Evolutionary conservation across 2,797 vertebrate genomes (phyloP), one percentile per base, ranked within the genome.

Genomic region (Phoxinus dragarum): DNA sequence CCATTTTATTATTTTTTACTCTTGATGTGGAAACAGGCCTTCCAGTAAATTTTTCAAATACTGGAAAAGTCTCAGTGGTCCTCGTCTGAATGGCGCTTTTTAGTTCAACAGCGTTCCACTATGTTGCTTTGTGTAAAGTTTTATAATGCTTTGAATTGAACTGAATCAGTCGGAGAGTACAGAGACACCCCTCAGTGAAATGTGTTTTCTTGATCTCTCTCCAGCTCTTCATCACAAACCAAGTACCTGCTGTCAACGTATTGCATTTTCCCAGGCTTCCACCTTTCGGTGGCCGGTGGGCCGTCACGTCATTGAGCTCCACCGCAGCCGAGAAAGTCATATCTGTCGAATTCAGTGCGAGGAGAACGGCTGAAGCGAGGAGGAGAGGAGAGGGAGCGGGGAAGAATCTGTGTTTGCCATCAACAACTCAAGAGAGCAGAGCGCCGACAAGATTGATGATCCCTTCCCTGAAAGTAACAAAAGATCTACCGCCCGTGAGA

Each of bases 371-470:
- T 93, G 93, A 94, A 94, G 92, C 90, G 7, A 85, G 85, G 83
- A 56, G 85, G 88, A 86, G 75, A 86, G 72, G 56, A 84, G 88
- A 82, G 84, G 78, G 84, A 80, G 84, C 44, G 56, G 44, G n/a
- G 44, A 73, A 80, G 82, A 94, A 94, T 94, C 92, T 91, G 93
- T 92, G 94, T 96, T 90, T 94, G 78, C 95, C 94, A 96, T 96
- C 96, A 93, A 92, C 94, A 90, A 95, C 95, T 96, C 95, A 95
- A 95, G 96, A 93, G 95, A 96, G 95, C 96, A 92, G 92, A 95
- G 95, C 95, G 90, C 91, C 93, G 73, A 91, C 92, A 96, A 97
- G 97, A 98, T 98, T 97, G 96, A 98, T 97, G 96, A 96, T 94
- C 93, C 94, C 95, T 94, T 95, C 93, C 91, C 83, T 67, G 94